Percentiles rank a stretch among this genome's conserved stretches.
phyloP scores from a whole-genome alignment of 2,888 invertebrate genomes.

The Odontomyia ornata region DNA sequence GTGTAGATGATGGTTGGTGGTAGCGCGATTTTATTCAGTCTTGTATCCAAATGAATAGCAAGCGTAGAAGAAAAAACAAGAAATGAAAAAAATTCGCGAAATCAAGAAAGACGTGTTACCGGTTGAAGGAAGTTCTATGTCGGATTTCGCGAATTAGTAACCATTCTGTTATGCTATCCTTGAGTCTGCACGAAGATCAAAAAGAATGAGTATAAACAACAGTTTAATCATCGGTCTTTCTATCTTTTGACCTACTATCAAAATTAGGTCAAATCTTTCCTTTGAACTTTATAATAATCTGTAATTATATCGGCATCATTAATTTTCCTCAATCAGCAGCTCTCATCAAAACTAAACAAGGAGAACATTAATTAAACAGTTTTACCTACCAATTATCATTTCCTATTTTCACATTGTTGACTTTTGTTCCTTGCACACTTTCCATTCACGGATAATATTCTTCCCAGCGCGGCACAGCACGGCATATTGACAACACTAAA shows the following conservation, averaged over 20 bases:
- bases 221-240: no score
- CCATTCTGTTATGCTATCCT: no score
- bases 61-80: neutral
- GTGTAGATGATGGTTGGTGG: conserved; percentile 1
- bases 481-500: conserved; percentile 2
- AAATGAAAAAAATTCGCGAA: neutral
- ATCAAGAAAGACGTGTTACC: neutral
- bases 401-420: neutral
- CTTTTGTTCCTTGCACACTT: neutral
- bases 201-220: no score
- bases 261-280: no score
- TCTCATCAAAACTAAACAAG: no score
- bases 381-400: neutral
- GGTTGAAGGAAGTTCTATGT: neutral
- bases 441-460: neutral
- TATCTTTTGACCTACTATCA: no score
- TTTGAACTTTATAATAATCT: no score
- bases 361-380: neutral
- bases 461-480: no score
- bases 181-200: no score
- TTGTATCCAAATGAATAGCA: neutral
- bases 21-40: neutral
- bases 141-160: neutral
- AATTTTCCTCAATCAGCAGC: no score
- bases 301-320: no score